Evolutionary conservation across 1,140 invertebrate genomes (phyloP), one percentile per base, ranked within the genome.

Genomic region (Druon quercuslanigerum): DNA sequence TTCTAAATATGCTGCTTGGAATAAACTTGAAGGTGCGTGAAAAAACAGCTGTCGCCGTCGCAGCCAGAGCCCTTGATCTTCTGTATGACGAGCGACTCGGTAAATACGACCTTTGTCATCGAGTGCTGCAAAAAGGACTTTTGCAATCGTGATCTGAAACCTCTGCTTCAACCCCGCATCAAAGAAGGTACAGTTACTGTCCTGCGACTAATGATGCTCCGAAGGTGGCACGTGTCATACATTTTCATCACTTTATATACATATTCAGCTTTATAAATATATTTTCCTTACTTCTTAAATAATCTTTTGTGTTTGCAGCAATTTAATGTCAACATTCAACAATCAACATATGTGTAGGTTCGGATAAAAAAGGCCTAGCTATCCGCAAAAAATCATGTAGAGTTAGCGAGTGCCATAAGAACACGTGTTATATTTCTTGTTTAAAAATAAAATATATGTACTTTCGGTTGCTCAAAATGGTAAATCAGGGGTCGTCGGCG

Each of bases 121-220:
- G 91, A 93, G 83, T 95, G 95, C 92, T 95, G 95, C 92, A 93
- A 93, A 88, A 88, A 92, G 86, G 93, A 94, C 92, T 93, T 92
- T 92, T 94, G 94, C 92, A 94, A 94, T 92, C 88, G 86, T 83
- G 87, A 92, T 86, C 87, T 94, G 85, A 92, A 89, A 87, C 92
- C 92, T 84, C 88, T 87, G 88, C 91, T 92, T 77, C 90, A 90
- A 85, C 88, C 89, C 82, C 87, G 86, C 85, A 88, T 83, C 87
- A 89, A 86, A 89, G 88, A 90, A 91, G 90, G 90, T 91, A 91
- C 79, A 85, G 88, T 90, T 72, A 73, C 77, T 78, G 78, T 79
- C 84, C 85, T 83, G 80, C 78, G 85, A 84, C 83, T 85, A 82
- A 74, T 79, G 82, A 87, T 83, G 85, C 84, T 85, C 84, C 82